A percentile compares a stretch with the other conserved stretches of the same genome.
Conservation (phyloP, 2,888 invertebrate species). For the Limnephilus rhombicus region DNA sequence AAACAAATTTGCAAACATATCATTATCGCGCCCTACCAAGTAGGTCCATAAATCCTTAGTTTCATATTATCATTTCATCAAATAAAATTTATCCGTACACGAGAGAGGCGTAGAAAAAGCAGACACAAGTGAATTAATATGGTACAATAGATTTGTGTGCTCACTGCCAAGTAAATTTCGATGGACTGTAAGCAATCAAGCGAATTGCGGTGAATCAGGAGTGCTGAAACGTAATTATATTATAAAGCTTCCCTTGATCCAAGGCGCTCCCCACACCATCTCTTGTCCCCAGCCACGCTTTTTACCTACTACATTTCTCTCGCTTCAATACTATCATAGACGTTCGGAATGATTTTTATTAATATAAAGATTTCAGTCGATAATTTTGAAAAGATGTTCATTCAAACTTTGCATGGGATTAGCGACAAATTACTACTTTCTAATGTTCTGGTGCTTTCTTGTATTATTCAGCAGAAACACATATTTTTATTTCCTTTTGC, state of each 20-base stretch:
- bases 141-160: slow-evolving; percentile 7
- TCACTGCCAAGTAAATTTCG: slow-evolving; percentile 62
- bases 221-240: slow-evolving; percentile 66
- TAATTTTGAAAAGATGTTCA: too few species aligned
- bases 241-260: slow-evolving; percentile 51
- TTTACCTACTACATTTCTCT: neutral
- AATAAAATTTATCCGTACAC: neutral
- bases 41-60: neutral
- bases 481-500: too few species aligned
- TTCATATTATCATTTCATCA: neutral
- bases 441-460: too few species aligned
- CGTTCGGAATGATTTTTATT: neutral
- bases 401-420: too few species aligned
- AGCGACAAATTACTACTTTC: too few species aligned
- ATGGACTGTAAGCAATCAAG: slow-evolving; percentile 66
- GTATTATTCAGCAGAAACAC: too few species aligned
- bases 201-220: slow-evolving; percentile 66
- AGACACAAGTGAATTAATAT: neutral
- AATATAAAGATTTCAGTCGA: neutral
- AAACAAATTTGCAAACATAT: neutral
- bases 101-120: neutral
- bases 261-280: neutral
- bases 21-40: neutral
- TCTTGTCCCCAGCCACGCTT: neutral
- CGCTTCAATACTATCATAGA: neutral